A percentile compares a stretch with the other conserved stretches of the same genome.
phyloP scores from a whole-genome alignment of 2,888 invertebrate species.

The Thera britannica region DNA sequence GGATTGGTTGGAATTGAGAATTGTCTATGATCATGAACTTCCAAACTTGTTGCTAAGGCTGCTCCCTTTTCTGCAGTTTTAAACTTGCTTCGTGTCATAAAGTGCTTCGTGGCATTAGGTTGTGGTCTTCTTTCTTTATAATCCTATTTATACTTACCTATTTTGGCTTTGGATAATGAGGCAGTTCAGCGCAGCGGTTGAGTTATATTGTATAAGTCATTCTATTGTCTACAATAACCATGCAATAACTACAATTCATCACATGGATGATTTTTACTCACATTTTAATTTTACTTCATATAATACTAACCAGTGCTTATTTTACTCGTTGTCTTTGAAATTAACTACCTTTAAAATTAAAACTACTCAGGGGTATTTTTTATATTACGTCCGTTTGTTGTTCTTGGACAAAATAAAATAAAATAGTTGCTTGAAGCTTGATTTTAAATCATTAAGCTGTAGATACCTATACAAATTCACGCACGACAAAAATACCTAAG shows the following conservation, averaged over 20 bases:
- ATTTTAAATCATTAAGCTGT: neutral
- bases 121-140: neutral
- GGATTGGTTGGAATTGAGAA: no score
- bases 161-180: neutral
- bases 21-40: no score
- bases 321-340: no score
- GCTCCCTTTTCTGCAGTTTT: conserved; percentile 9
- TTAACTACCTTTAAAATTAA: no score
- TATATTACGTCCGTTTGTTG: no score
- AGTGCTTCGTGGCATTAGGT: neutral
- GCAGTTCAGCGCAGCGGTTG: conserved; percentile 5
- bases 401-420: no score
- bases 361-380: no score
- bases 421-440: neutral
- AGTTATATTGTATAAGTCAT: neutral
- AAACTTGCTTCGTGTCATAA: conserved; percentile 1
- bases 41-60: no score
- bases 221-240: neutral
- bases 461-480: neutral
- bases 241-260: no score
- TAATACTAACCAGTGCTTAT: no score
- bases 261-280: no score
- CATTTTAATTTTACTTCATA: no score
- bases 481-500: neutral
- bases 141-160: neutral